Evolutionary conservation across 1,140 invertebrate genomes (phyloP), one percentile per base, ranked within the genome.

Genomic region (Drusus annulatus): DNA sequence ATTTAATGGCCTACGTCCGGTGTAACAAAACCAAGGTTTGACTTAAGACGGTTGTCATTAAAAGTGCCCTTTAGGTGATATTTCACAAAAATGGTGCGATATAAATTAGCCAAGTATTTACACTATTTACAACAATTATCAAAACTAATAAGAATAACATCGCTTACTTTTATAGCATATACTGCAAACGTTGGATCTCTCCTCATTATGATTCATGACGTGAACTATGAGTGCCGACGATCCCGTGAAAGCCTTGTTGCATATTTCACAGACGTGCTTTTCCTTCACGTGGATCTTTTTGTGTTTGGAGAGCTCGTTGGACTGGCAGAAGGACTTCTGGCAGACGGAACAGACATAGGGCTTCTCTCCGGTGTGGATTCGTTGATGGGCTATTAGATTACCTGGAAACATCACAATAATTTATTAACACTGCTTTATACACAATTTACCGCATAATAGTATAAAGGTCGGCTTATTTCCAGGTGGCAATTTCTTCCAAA

Each of bases 351-450:
- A 92, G 0, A 90, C 78, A 83, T 92, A 93, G 0, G 92, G 91
- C 80, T 93, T 93, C 80, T 93, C 91, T 1, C 88, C 88, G 0
- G 90, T 91, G 81, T 93, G 93, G 0, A 90, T 91, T 50, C 89
- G 86, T 45, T 88, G 81, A 75, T 91, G 90, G 10, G 88, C 88
- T 17, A 87, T 88, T 31, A 93, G 85, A 84, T 92, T 92, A 63
- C 83, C 80, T 80, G 83, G 83, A 80, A 80, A 50, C 15, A 77
- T 36, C 50, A 56, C n/a, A n/a, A n/a, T n/a, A n/a, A n/a, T n/a
- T n/a, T n/a, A n/a, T n/a, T n/a, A n/a, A n/a, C n/a, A n/a, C n/a
- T n/a, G n/a, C n/a, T n/a, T n/a, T n/a, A n/a, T n/a, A n/a, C n/a
- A n/a, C n/a, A n/a, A n/a, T n/a, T n/a, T n/a, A n/a, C n/a, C n/a